These are phyloP conservation scores for Blastobasis adustella DNA, from an alignment of 2,888 invertebrate species.

Conservation along the genomic window DNA sequence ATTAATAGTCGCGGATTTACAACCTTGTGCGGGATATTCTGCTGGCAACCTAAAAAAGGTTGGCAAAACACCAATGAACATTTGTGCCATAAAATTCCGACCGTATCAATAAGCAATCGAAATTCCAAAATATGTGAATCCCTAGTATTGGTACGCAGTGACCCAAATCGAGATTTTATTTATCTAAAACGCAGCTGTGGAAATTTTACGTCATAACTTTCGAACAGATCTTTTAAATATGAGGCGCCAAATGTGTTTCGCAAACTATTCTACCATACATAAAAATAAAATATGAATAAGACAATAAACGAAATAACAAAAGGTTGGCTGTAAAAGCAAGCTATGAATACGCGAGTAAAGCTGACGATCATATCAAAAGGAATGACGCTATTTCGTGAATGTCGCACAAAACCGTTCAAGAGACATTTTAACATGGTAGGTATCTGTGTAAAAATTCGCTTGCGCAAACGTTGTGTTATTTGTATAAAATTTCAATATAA, in stretches of 20 bases:
- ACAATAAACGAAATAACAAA: conserved; percentile 22
- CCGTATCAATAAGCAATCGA: conserved; percentile 8
- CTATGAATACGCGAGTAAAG: conserved; percentile 2
- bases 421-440: too few relatives aligned
- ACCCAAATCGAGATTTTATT: neutral
- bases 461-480: too few relatives aligned
- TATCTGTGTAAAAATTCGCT: too few relatives aligned
- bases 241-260: neutral
- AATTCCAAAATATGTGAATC: conserved; percentile 1
- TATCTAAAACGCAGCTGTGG: too few relatives aligned
- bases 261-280: neutral
- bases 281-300: conserved; percentile 14
- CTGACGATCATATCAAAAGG: conserved; percentile 23
- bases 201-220: too few relatives aligned
- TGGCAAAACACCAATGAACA: conserved; percentile 5
- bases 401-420: neutral
- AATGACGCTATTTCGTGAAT: conserved; percentile 19
- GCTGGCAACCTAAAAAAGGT: neutral
- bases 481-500: neutral
- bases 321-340: conserved; percentile 22
- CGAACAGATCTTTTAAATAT: neutral
- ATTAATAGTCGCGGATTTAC: too few relatives aligned
- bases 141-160: conserved; percentile 1
- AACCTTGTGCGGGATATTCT: too few relatives aligned
- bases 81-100: conserved; percentile 1